Conservation (phyloP, 2,888 invertebrate species). For the Epirrita christyi region DNA sequence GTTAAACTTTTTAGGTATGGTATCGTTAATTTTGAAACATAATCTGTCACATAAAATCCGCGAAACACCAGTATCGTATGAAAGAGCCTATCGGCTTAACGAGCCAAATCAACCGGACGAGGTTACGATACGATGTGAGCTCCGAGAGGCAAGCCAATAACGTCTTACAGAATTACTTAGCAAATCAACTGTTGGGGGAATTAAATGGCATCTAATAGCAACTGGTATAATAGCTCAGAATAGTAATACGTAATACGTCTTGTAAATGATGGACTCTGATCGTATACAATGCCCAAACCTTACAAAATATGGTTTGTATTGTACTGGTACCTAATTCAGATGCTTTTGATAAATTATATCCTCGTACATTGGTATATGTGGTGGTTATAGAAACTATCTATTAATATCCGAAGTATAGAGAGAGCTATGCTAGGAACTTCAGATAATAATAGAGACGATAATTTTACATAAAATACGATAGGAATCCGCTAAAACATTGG, state of each 20-base stretch:
- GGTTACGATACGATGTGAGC: conserved; percentile 38
- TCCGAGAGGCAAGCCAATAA: conserved; percentile 46
- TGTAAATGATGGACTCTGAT: background rate
- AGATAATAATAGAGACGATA: too few species aligned
- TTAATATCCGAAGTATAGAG: too few species aligned
- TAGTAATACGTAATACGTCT: background rate
- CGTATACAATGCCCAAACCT: background rate
- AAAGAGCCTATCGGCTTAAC: conserved; percentile 35
- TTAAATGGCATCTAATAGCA: conserved; percentile 16
- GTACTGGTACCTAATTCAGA: too few species aligned
- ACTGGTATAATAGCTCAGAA: conserved; percentile 9
- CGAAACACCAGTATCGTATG: conserved; percentile 9
- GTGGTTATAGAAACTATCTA: too few species aligned
- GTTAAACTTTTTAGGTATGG: too few species aligned
- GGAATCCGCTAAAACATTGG: too few species aligned
- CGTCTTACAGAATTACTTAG: conserved; percentile 44
- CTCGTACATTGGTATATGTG: too few species aligned
- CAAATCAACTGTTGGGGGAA: conserved; percentile 19
- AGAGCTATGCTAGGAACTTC: too few species aligned
- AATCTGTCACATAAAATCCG: background rate
- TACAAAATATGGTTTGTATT: background rate
- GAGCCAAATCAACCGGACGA: conserved; percentile 41
- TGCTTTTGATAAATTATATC: too few species aligned
- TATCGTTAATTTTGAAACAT: background rate
- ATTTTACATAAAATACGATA: too few species aligned